Percentiles rank a stretch among this genome's conserved stretches.
phyloP scores from a whole-genome alignment of 2,113 vertebrate species.

The Choloepus hoffmanni region DNA sequence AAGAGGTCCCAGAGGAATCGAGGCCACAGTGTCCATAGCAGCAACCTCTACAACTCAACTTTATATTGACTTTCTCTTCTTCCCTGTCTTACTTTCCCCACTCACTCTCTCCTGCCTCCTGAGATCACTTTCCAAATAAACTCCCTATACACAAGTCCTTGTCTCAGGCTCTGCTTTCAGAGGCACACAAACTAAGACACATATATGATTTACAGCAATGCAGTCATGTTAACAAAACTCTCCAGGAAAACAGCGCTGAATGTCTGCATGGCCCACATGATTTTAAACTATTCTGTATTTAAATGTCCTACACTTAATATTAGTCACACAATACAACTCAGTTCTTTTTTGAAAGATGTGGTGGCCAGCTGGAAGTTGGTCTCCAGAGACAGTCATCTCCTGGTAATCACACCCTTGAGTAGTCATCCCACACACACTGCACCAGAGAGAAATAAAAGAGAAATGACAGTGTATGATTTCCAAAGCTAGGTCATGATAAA shows the following conservation, averaged over 20 bases:
- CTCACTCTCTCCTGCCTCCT: not conserved
- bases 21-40: not conserved
- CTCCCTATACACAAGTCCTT: not conserved
- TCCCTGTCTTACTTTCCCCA: no score
- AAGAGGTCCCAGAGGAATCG: not conserved
- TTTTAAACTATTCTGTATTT: not conserved
- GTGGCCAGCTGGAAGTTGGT: not conserved
- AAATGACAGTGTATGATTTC: not conserved
- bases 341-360: not conserved
- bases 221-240: not conserved
- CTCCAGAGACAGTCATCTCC: not conserved
- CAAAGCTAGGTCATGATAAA: not conserved
- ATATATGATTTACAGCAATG: not conserved
- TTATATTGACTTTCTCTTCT: not conserved
- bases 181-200: not conserved
- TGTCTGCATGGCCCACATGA: not conserved
- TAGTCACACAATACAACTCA: not conserved
- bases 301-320: not conserved
- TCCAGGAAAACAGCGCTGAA: not conserved
- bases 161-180: not conserved
- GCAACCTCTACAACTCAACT: not conserved
- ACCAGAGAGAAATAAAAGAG: not conserved
- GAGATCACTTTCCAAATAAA: not conserved
- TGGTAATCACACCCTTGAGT: not conserved
- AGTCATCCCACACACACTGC: not conserved